phyloP scores from a whole-genome alignment of 2,797 vertebrate genomes.

The Schizothorax lantsangensis region DNA sequence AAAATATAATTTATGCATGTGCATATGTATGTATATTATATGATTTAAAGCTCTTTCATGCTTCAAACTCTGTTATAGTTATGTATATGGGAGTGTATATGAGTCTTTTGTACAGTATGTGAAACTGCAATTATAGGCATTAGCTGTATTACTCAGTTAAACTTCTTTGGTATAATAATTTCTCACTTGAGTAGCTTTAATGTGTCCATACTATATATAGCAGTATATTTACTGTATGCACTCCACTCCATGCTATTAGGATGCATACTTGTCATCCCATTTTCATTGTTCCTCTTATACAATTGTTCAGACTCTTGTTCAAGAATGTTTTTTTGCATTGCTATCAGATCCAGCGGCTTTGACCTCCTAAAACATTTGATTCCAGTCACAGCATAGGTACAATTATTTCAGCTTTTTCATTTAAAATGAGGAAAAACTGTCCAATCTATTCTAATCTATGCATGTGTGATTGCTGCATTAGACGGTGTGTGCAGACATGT shows the following conservation, averaged over 20 bases:
- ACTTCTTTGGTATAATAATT: slow-evolving; percentile 81
- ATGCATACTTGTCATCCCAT: slow-evolving; percentile 69
- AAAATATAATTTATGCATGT: neutral
- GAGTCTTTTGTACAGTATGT: slow-evolving; percentile 63
- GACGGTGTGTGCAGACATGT: slow-evolving; percentile 42
- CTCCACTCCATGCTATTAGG: slow-evolving; percentile 76
- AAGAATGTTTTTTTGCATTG: neutral
- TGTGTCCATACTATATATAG: slow-evolving; percentile 70
- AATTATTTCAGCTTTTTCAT: slow-evolving; percentile 5
- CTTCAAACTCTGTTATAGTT: slow-evolving; percentile 7
- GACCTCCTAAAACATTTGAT: slow-evolving; percentile 15
- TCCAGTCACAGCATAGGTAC: slow-evolving; percentile 35
- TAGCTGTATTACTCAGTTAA: slow-evolving; percentile 77
- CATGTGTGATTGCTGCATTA: slow-evolving; percentile 45
- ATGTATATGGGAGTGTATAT: slow-evolving; percentile 1
- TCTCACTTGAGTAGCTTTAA: slow-evolving; percentile 81
- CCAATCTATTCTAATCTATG: slow-evolving; percentile 3
- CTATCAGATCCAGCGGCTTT: neutral
- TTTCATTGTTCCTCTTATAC: slow-evolving; percentile 63
- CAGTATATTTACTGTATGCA: slow-evolving; percentile 55
- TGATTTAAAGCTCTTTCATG: neutral
- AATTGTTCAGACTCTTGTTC: neutral
- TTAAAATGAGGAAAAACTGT: neutral
- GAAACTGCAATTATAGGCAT: slow-evolving; percentile 74
- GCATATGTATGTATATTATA: neutral